These are phyloP conservation scores for Frankliniella fusca DNA, from an alignment of 2,888 invertebrate genomes.

Conservation along the genomic window DNA sequence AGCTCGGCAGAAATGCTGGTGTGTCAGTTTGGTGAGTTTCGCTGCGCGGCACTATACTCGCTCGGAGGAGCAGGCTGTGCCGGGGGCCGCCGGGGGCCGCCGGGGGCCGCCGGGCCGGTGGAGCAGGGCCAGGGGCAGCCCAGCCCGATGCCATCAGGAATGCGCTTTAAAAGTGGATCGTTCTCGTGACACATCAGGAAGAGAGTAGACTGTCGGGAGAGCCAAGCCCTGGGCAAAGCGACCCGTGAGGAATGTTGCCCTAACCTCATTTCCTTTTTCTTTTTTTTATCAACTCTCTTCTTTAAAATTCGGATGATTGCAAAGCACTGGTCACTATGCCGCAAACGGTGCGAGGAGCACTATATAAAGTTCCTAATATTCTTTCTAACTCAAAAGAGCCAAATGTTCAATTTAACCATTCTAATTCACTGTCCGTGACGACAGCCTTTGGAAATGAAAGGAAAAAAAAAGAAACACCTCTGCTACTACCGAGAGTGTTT, in stretches of 20 bases:
- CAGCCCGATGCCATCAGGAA: constrained; percentile 1
- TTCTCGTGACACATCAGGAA: constrained; percentile 1
- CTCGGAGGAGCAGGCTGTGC: not conserved
- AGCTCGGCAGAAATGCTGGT: too few relatives aligned
- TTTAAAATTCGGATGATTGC: not conserved
- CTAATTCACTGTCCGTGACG: too few relatives aligned
- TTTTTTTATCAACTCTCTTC: not conserved
- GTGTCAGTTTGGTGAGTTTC: too few relatives aligned
- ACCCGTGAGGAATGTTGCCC: not conserved
- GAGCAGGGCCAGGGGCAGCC: not conserved
- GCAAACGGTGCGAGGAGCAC: too few relatives aligned
- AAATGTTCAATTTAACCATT: too few relatives aligned
- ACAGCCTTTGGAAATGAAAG: too few relatives aligned
- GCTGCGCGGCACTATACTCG: too few relatives aligned
- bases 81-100: not conserved
- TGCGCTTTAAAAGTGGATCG: constrained; percentile 10
- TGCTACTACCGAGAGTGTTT: too few relatives aligned
- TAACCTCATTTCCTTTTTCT: not conserved
- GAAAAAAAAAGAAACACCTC: too few relatives aligned
- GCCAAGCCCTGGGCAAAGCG: not conserved
- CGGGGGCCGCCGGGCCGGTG: not conserved
- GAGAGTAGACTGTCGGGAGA: not conserved
- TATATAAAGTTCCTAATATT: too few relatives aligned
- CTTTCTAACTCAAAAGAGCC: too few relatives aligned
- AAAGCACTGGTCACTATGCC: too few relatives aligned